Evolutionary conservation across 1,140 invertebrate species (phyloP), one percentile per base, ranked within the genome.

Genomic region (Triops cancriformis): DNA sequence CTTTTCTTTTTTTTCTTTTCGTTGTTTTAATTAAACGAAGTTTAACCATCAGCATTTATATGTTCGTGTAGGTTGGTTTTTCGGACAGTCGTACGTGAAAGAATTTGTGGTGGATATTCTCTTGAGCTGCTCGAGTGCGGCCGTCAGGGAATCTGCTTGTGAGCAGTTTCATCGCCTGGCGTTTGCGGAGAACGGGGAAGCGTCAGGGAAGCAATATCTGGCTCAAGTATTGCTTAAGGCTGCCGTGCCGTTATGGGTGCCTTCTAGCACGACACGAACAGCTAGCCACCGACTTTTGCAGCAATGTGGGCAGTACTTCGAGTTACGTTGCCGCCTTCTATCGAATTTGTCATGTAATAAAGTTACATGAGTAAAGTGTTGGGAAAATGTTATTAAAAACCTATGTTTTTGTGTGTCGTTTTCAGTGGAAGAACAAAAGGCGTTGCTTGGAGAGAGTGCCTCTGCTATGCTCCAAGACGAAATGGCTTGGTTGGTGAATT

Each of bases 171-270:
- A 82, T 51, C 81, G 82, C 18, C 82, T 87, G 18, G 85, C 85
- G 73, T 82, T 81, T 11, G 51, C 18, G 51, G 51, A 64, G 14
- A 23, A 1, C 2, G 51, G 51, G 0, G 51, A 64, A 64, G 18
- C 51, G 51, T 64, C 10, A 12, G 51, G 18, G 51, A 64, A 64
- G n/a, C 51, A 64, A 64, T 64, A 12, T 64, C 23, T 77, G 7
- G 81, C 85, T 18, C 83, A 86, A 80, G 82, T 87, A 14, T 81
- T 88, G 26, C 81, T 87, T 7, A 86, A 87, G 78, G 86, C 87
- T 76, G 85, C 84, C n/a, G 83, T 88, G n/a, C 87, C 87, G 6
- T 84, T 88, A 78, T 88, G 87, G 87, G 85, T 88, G 26, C 82
- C 86, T 5, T 87, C 87, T 6, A 84, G 84, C 74, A 82, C 82